Conservation (phyloP, 35 echinoderm and acorn worm species). For the Heliocidaris tuberculata region DNA sequence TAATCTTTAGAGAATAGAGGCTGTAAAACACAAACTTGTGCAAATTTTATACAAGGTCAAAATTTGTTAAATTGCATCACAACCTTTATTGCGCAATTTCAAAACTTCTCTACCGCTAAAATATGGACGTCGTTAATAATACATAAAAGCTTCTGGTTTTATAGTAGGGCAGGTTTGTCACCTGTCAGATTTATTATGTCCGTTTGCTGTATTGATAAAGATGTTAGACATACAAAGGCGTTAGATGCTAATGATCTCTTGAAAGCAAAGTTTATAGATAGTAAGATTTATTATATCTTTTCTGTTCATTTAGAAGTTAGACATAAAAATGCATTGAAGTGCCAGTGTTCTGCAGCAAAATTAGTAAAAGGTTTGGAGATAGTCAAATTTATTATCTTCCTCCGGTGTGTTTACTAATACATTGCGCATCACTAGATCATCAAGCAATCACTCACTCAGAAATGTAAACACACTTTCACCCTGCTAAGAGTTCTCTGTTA, state of each 20-base stretch:
- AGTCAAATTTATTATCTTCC: background rate
- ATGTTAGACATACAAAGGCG: background rate
- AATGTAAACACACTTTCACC: constrained; percentile 2
- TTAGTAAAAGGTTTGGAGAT: background rate
- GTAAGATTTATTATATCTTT: background rate
- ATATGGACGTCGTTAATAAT: too few relatives aligned
- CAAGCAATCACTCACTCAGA: background rate
- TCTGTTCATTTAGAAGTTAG: background rate
- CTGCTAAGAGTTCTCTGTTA: background rate
- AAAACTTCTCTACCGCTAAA: too few relatives aligned
- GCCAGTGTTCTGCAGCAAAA: background rate
- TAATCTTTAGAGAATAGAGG: too few relatives aligned
- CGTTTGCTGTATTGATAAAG: background rate
- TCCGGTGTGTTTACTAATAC: background rate
- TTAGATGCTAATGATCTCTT: background rate
- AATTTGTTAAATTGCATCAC: too few relatives aligned
- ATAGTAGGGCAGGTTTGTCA: too few relatives aligned
- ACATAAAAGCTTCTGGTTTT: too few relatives aligned
- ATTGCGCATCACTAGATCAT: background rate
- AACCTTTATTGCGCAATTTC: too few relatives aligned
- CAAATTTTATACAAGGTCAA: too few relatives aligned
- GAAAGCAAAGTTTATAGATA: background rate
- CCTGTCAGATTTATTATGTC: background rate
- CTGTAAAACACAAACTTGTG: too few relatives aligned
- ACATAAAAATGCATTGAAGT: background rate